phyloP scores from a whole-genome alignment of 2,888 invertebrate species.

The Orthonevra nobilis region DNA sequence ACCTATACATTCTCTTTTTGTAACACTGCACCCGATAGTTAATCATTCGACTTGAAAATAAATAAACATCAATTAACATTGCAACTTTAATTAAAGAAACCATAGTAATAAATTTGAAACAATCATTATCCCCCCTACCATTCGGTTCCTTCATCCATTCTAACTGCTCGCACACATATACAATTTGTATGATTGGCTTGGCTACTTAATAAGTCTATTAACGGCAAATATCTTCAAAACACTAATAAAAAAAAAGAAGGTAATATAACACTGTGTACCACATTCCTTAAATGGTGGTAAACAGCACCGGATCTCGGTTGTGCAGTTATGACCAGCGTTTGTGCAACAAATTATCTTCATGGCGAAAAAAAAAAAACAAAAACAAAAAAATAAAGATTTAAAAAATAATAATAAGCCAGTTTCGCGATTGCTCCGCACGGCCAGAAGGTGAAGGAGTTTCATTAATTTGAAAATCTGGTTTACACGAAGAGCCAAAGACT shows the following conservation, averaged over 20 bases:
- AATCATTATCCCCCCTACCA: neutral
- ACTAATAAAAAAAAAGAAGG: slow-evolving; percentile 34
- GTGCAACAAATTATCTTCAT: slow-evolving; percentile 68
- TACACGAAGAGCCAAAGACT: slow-evolving; percentile 61
- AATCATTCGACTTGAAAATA: slow-evolving; percentile 44
- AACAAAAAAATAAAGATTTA: slow-evolving; percentile 30
- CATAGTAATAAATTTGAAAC: slow-evolving; percentile 23
- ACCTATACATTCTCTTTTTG: slow-evolving; percentile 45
- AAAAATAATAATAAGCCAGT: slow-evolving; percentile 66
- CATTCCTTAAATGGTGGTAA: slow-evolving; percentile 69
- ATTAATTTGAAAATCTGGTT: slow-evolving; percentile 70
- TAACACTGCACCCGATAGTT: slow-evolving; percentile 38
- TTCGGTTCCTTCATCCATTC: too few species aligned
- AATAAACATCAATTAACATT: slow-evolving; percentile 17
- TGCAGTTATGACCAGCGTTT: slow-evolving; percentile 62
- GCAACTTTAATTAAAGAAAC: slow-evolving; percentile 34
- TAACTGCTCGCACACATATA: too few species aligned
- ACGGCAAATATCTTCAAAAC: slow-evolving; percentile 43
- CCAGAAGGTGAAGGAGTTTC: slow-evolving; percentile 68
- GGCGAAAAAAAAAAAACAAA: slow-evolving; percentile 42
- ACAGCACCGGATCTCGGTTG: slow-evolving; percentile 63
- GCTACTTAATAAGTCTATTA: slow-evolving; percentile 63
- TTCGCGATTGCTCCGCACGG: slow-evolving; percentile 50
- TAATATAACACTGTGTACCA: slow-evolving; percentile 69
- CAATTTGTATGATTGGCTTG: slow-evolving; percentile 38